Evolutionary conservation across 2,888 invertebrate species (phyloP).

Genomic region (Craniophora ligustri): DNA sequence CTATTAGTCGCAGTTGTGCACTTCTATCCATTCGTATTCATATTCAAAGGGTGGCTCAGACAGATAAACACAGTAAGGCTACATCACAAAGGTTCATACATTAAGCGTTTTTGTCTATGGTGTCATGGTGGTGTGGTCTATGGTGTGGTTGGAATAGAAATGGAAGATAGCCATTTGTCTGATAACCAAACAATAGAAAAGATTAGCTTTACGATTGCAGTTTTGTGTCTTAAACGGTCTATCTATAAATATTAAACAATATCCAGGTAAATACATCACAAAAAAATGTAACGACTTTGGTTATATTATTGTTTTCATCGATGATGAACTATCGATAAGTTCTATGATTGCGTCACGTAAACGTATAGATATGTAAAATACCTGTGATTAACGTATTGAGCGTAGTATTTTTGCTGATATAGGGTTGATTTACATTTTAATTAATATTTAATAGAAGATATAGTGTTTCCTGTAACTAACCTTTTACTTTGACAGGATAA

Average conservation of each 20-base stretch:
- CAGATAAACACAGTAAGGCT: too few relatives aligned
- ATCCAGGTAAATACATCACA: conserved; percentile 63
- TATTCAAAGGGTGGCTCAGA: too few relatives aligned
- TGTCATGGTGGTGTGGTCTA: too few relatives aligned
- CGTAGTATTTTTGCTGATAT: conserved; percentile 30
- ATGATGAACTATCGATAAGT: conserved; percentile 77
- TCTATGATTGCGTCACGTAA: conserved; percentile 87
- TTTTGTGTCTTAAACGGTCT: conserved; percentile 37
- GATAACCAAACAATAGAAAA: conserved; percentile 67
- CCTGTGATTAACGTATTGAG: conserved; percentile 51
- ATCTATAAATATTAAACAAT: conserved; percentile 39
- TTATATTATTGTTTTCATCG: conserved; percentile 84
- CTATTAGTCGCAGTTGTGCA: too few relatives aligned
- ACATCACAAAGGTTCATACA: too few relatives aligned
- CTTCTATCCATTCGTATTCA: too few relatives aligned
- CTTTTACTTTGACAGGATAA: conserved; percentile 84
- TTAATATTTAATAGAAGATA: conserved; percentile 7
- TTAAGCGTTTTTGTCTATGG: conserved; percentile 55
- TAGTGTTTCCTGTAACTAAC: conserved; percentile 65
- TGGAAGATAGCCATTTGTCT: conserved; percentile 81
- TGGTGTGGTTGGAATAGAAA: conserved; percentile 66
- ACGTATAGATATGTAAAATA: conserved; percentile 73
- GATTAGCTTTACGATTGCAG: conserved; percentile 29
- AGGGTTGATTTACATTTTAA: conserved; percentile 20
- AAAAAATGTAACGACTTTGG: conserved; percentile 69